Conservation (phyloP, 1,140 invertebrate species). For the Rhopalosiphum padi region DNA sequence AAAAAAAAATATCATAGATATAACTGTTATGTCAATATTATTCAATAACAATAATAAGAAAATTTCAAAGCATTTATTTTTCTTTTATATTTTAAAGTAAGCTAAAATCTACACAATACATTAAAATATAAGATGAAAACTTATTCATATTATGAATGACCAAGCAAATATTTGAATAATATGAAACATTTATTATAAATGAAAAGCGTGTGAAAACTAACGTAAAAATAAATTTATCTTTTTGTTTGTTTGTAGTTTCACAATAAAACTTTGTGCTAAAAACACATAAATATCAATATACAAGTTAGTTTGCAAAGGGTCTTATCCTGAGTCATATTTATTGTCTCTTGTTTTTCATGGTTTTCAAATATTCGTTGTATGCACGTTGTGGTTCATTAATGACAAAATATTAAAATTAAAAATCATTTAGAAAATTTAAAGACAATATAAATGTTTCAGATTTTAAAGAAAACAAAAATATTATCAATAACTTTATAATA, state of each 20-base stretch:
- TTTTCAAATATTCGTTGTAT: background rate
- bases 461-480: background rate
- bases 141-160: background rate
- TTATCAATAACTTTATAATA: background rate
- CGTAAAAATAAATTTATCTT: background rate
- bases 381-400: background rate
- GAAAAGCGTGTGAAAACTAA: background rate
- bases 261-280: background rate
- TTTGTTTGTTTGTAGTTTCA: constrained; percentile 33
- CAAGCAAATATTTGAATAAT: background rate
- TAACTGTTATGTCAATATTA: background rate
- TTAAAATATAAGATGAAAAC: background rate
- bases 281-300: constrained; percentile 30
- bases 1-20: background rate
- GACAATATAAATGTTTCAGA: background rate
- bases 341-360: background rate
- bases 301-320: background rate
- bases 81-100: background rate
- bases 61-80: background rate
- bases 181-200: background rate
- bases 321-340: background rate
- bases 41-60: background rate
- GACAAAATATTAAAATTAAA: background rate
- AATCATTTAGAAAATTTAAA: background rate
- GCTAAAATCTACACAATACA: background rate